Evolutionary conservation across 2,113 vertebrate species (phyloP).

Genomic region (Otis tarda): DNA sequence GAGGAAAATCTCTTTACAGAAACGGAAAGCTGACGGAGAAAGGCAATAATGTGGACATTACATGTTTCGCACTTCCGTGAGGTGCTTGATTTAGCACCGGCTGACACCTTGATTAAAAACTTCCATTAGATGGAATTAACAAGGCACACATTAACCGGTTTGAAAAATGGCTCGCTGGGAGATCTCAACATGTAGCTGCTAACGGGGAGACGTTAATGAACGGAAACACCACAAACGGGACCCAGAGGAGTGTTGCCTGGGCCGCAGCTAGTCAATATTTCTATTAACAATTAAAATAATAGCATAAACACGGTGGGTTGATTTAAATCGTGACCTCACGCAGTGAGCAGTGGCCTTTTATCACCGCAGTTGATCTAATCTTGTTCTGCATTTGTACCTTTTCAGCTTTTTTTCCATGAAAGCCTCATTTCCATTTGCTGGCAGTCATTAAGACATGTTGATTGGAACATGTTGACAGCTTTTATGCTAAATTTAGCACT

Average conservation of each 20-base stretch:
- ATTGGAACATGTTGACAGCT: slow-evolving; percentile 14
- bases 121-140: slow-evolving; percentile 45
- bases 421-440: slow-evolving; percentile 12
- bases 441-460: slow-evolving; percentile 15
- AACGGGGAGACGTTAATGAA: not conserved
- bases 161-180: not conserved
- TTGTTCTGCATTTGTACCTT: slow-evolving; percentile 3
- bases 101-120: slow-evolving; percentile 37
- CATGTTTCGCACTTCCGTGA: not conserved
- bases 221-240: not conserved
- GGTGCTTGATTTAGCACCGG: not conserved
- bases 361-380: not conserved
- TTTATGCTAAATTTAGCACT: slow-evolving; percentile 38
- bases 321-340: not conserved
- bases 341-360: not conserved
- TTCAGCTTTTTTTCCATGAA: not conserved
- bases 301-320: rapidly evolving
- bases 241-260: not conserved
- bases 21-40: not conserved
- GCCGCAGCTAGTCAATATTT: not conserved
- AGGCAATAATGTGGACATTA: not conserved
- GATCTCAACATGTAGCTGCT: not conserved
- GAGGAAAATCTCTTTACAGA: not conserved
- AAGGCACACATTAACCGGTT: not conserved
- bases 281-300: not conserved